Evolutionary conservation across 2,113 vertebrate species (phyloP).

Genomic region (Hemiscyllium ocellatum): DNA sequence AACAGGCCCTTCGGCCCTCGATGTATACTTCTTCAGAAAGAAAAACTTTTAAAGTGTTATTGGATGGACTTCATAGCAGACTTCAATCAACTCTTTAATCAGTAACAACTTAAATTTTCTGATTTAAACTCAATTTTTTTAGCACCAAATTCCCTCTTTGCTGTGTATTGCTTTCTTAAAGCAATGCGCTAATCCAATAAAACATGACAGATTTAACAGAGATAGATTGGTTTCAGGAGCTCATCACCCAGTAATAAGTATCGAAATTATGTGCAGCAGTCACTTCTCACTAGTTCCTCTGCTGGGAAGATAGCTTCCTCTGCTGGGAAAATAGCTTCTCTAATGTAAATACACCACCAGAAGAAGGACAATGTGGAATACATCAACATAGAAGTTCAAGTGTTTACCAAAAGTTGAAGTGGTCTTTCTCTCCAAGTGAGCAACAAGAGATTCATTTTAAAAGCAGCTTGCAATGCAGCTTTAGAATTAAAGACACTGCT

Average conservation of each 20-base stretch:
- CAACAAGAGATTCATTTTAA: background rate
- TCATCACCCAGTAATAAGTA: background rate
- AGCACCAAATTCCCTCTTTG: background rate
- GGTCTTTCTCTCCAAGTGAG: background rate
- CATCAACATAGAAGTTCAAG: background rate
- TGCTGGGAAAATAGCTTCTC: background rate
- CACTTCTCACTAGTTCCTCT: background rate
- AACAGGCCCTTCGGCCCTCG: no score
- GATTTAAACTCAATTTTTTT: background rate
- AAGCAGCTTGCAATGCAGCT: background rate
- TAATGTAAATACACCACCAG: background rate
- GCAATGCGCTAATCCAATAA: background rate
- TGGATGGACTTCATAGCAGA: background rate
- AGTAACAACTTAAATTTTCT: background rate
- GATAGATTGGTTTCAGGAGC: background rate
- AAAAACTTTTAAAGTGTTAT: background rate
- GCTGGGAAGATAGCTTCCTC: background rate
- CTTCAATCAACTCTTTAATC: background rate
- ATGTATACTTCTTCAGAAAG: background rate
- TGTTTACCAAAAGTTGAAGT: background rate
- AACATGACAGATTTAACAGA: background rate
- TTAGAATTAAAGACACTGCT: background rate
- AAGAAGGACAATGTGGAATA: background rate
- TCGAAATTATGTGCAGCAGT: background rate
- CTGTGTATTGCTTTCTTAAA: background rate